These are phyloP conservation scores for Acromyrmex echinatior DNA, from an alignment of 1,140 invertebrate species.

Conservation along the genomic window DNA sequence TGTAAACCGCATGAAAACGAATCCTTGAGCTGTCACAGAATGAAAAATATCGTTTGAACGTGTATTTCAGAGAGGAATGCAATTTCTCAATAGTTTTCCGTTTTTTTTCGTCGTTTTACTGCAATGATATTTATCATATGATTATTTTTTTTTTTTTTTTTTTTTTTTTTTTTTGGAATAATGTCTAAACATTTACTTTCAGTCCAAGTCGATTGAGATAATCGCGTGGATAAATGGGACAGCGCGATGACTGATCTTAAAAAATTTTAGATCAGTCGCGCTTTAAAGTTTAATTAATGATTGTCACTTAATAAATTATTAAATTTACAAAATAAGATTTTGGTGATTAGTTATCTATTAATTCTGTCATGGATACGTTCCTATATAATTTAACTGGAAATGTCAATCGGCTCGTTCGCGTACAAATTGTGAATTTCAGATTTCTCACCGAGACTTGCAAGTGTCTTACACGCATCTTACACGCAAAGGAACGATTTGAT, in stretches of 20 bases:
- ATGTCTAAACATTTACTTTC: conserved; percentile 12
- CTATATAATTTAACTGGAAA: not conserved
- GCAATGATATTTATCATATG: not conserved
- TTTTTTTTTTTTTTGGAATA: no score
- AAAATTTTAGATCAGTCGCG: not conserved
- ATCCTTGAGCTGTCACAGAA: not conserved
- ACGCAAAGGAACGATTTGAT: not conserved
- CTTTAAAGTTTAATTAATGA: conserved; percentile 18
- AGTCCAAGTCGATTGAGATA: not conserved
- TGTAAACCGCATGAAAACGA: not conserved
- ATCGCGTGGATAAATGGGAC: not conserved
- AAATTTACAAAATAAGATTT: conserved; percentile 27
- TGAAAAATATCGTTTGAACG: not conserved
- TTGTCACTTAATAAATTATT: not conserved
- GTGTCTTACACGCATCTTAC: not conserved
- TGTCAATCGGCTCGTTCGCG: not conserved
- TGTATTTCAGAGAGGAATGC: not conserved
- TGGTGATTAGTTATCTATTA: not conserved
- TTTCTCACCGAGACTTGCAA: not conserved
- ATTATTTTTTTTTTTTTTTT: not conserved
- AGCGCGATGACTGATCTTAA: not conserved
- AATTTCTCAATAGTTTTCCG: not conserved
- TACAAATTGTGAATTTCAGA: not conserved
- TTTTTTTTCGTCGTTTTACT: not conserved
- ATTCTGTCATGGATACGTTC: not conserved